Base-by-base conservation (phyloP, 2,797 vertebrate genomes). In the Mus spretus region DNA sequence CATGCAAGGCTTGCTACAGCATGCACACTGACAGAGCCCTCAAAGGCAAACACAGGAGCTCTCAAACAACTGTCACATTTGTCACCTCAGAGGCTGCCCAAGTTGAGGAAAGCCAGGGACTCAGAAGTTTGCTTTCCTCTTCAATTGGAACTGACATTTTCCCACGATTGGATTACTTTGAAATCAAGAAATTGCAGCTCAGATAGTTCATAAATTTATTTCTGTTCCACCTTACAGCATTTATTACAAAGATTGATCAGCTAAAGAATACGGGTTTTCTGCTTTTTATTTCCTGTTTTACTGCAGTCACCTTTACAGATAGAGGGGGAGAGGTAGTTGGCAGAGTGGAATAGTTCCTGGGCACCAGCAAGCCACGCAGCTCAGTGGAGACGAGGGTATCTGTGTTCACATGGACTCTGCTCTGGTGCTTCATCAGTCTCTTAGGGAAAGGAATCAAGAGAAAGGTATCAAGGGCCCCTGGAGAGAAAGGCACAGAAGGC, bases 221-320 rank as follows among this genome's bases (percentile, higher is more conserved):
- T 94, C 95, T 97, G 40, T 92, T 97, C 90, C 67, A 93, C 67
- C 34, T 79, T 94, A 34, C 89, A 97, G 55, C 17, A 87, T 95
- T 98, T 97, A 96, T 96, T 97, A 96, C 15, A 87, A 91, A 90
- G 65, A 74, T 70, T 94, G 89, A 96, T 97, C 92, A 96, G 63
- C 50, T 65, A 91, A 97, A 96, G 90, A 93, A 86, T 95, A 96
- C 44, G 74, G 72, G 67, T 44, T 92, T 96, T 97, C 88, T 89
- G 83, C 55, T 84, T 77, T 95, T 96, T 89, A 95, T 91, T 95
- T 88, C 47, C 95, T 90, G 50, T 91, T 96, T 96, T 90, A 96
- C 85, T 94, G 77, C n/a, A 78, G 53, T 94, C 75, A 78, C 89
- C 74, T 96, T 96, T 93, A 53, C 89, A 82, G 65, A 67, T 13